phyloP scores from a whole-genome alignment of 2,888 invertebrate species.

The Ditula angustiorana region DNA sequence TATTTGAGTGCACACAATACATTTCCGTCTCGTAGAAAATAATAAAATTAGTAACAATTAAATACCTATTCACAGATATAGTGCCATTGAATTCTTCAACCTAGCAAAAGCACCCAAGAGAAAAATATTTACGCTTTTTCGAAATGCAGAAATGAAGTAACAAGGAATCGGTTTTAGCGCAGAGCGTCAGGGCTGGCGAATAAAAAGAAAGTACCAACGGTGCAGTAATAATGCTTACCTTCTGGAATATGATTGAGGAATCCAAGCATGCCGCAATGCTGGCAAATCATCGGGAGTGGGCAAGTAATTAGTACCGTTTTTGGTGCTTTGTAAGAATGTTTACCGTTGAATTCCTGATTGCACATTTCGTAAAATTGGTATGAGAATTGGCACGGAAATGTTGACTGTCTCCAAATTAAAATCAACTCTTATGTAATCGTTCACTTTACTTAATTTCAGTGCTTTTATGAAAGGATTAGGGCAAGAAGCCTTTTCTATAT shows the following conservation, averaged over 20 bases:
- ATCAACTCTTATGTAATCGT: background rate
- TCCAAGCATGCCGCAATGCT: constrained; percentile 55
- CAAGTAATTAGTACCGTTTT: constrained; percentile 47
- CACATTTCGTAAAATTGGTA: background rate
- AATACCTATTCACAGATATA: constrained; percentile 69
- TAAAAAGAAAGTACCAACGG: constrained; percentile 68
- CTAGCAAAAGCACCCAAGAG: constrained; percentile 77
- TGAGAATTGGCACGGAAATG: background rate
- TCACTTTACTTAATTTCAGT: too few relatives aligned
- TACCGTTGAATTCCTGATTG: constrained; percentile 10
- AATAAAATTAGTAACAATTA: constrained; percentile 54
- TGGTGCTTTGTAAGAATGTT: constrained; percentile 16
- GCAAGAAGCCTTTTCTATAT: too few relatives aligned
- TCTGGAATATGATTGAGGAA: constrained; percentile 67
- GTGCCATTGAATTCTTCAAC: constrained; percentile 74
- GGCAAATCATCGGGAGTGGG: constrained; percentile 51
- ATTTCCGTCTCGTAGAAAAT: too few relatives aligned
- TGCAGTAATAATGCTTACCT: constrained; percentile 75
- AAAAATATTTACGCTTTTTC: constrained; percentile 84
- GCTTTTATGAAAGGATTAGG: too few relatives aligned
- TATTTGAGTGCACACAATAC: too few relatives aligned
- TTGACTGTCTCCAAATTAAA: background rate
- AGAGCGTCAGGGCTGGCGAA: constrained; percentile 76
- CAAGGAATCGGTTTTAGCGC: constrained; percentile 85
- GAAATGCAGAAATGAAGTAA: constrained; percentile 85